Conservation (phyloP, 2,797 vertebrate species). For the Falco novaeseelandiae region DNA sequence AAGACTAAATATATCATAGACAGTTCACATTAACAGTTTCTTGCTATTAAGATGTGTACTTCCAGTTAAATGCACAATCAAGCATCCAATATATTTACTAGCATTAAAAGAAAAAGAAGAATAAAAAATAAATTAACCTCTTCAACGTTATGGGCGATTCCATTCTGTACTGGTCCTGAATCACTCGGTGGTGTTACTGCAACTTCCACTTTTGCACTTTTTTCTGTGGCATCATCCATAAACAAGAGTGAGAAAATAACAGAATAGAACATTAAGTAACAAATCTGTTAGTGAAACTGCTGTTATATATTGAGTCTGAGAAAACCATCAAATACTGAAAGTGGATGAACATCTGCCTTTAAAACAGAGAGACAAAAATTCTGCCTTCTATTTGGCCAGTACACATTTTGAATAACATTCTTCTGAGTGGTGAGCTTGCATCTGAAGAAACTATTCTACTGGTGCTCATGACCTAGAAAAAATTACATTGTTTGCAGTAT, state of each 20-base stretch:
- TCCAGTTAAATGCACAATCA: neutral
- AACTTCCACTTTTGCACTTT: conserved; percentile 90
- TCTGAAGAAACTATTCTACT: neutral
- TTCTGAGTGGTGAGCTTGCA: neutral
- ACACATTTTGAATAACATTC: neutral
- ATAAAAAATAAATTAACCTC: conserved; percentile 52
- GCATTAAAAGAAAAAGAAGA: neutral
- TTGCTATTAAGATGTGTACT: neutral
- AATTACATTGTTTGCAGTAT: neutral
- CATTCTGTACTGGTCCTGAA: conserved; percentile 84
- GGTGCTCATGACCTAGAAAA: neutral
- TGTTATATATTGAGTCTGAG: neutral
- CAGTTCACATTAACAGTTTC: neutral
- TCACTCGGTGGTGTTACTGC: conserved; percentile 92
- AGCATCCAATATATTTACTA: neutral
- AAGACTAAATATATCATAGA: neutral
- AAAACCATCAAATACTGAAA: neutral
- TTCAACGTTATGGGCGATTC: conserved; percentile 88
- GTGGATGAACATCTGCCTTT: neutral
- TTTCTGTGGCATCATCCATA: conserved; percentile 78
- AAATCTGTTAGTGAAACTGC: neutral
- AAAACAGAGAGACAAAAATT: neutral
- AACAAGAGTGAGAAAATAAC: neutral
- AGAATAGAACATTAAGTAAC: neutral
- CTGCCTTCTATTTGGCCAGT: neutral